phyloP scores from a whole-genome alignment of 2,888 invertebrate species.

The Hirtodrosophila duncani region DNA sequence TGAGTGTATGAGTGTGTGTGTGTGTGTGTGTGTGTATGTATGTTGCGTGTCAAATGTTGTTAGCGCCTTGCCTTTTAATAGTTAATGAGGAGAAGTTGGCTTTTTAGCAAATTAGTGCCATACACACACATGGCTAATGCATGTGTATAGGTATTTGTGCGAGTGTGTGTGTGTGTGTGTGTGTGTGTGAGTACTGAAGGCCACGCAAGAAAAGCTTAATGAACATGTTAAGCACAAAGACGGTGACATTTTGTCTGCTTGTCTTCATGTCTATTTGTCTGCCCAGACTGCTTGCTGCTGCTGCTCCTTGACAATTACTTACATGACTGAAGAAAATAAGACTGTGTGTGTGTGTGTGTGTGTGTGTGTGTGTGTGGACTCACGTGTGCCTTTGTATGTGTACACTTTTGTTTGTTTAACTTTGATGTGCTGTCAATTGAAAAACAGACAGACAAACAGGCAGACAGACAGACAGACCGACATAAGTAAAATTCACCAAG shows the following conservation, averaged over 20 bases:
- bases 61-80: conserved; percentile 54
- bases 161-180: conserved; percentile 1
- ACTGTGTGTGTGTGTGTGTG: no score
- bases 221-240: conserved; percentile 10
- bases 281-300: background rate
- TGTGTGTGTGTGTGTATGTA: conserved; percentile 24
- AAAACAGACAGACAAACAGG: no score
- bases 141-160: conserved; percentile 2
- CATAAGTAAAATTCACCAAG: no score
- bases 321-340: no score
- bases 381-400: no score
- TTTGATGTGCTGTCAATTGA: no score
- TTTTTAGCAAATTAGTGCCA: conserved; percentile 59
- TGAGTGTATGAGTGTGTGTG: conserved; percentile 22
- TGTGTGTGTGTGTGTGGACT: no score
- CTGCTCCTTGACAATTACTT: no score
- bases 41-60: conserved; percentile 53
- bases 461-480: no score
- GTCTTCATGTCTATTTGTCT: background rate
- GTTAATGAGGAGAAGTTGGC: conserved; percentile 55
- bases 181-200: background rate
- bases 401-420: no score
- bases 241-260: conserved; percentile 1
- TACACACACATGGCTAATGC: conserved; percentile 21
- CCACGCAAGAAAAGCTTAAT: conserved; percentile 2